A percentile compares a stretch with the other conserved stretches of the same genome.
Conservation (phyloP, 2,888 invertebrate genomes). For the Drosophila merina region DNA sequence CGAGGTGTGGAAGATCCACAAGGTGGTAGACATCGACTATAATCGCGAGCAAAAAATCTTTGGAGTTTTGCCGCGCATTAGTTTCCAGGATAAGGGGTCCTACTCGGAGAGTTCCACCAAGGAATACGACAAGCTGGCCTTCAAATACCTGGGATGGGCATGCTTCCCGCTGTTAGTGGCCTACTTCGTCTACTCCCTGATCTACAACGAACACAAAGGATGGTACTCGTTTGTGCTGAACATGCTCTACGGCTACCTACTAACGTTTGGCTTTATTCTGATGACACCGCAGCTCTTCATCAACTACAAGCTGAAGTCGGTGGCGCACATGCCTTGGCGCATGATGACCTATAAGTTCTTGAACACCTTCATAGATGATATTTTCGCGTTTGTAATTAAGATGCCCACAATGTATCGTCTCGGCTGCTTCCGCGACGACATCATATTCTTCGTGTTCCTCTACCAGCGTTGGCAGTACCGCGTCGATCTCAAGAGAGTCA, state of each 20-base stretch:
- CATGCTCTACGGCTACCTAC: conserved; percentile 98
- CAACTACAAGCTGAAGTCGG: conserved; percentile 99
- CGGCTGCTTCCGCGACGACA: conserved; percentile 99
- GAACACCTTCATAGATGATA: conserved; percentile 99
- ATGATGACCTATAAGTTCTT: conserved; percentile 99
- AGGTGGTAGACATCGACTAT: conserved; percentile 93
- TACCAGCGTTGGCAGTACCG: conserved; percentile 99
- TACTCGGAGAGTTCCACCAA: conserved; percentile 97
- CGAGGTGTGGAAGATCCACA: conserved; percentile 99
- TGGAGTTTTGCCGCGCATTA: conserved; percentile 91
- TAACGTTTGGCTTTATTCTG: conserved; percentile 99
- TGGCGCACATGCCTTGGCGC: conserved; percentile 99
- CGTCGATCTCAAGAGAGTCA: conserved; percentile 96
- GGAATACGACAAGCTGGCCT: conserved; percentile 97
- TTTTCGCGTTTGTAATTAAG: conserved; percentile 99
- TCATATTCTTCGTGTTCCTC: conserved; percentile 99
- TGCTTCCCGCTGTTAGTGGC: conserved; percentile 96
- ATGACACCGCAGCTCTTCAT: conserved; percentile 99
- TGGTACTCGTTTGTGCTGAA: conserved; percentile 99
- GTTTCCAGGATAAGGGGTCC: conserved; percentile 96
- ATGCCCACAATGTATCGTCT: conserved; percentile 99
- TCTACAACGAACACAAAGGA: conserved; percentile 98
- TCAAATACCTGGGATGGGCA: conserved; percentile 97
- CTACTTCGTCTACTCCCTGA: conserved; percentile 97
- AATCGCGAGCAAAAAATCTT: conserved; percentile 90